Conservation (phyloP, 1,140 invertebrate species). For the Psix sp. region DNA sequence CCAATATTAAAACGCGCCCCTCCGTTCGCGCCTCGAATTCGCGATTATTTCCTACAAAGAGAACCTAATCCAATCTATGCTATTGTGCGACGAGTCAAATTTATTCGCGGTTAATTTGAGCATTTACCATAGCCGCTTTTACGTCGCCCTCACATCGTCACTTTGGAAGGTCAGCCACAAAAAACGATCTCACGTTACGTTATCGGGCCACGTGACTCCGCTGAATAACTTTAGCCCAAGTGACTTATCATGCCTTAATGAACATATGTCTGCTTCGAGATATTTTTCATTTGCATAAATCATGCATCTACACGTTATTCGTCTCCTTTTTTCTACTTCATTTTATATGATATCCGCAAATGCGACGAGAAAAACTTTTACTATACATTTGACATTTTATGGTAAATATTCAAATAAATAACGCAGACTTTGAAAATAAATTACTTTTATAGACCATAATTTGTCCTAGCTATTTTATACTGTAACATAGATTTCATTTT, state of each 20-base stretch:
- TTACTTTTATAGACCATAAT: too few species aligned
- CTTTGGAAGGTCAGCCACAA: conserved; percentile 28
- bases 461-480: too few species aligned
- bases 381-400: too few species aligned
- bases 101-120: conserved; percentile 60
- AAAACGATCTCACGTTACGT: conserved; percentile 28
- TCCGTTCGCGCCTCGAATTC: conserved; percentile 47
- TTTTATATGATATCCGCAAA: too few species aligned
- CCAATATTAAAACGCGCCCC: conserved; percentile 55
- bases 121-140: conserved; percentile 24
- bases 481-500: too few species aligned
- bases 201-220: conserved; percentile 39
- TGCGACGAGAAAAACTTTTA: too few species aligned
- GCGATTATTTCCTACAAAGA: conserved; percentile 56
- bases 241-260: conserved; percentile 37
- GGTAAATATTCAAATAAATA: too few species aligned
- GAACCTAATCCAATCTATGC: conserved; percentile 53
- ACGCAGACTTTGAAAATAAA: too few species aligned
- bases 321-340: too few species aligned
- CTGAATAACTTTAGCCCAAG: neutral
- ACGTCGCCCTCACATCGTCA: conserved; percentile 18
- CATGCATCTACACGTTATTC: too few species aligned
- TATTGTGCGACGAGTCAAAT: conserved; percentile 53
- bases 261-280: conserved; percentile 23
- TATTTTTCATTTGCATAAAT: too few species aligned